phyloP scores from a whole-genome alignment of 2,888 invertebrate genomes.

The Lasiommata megera region DNA sequence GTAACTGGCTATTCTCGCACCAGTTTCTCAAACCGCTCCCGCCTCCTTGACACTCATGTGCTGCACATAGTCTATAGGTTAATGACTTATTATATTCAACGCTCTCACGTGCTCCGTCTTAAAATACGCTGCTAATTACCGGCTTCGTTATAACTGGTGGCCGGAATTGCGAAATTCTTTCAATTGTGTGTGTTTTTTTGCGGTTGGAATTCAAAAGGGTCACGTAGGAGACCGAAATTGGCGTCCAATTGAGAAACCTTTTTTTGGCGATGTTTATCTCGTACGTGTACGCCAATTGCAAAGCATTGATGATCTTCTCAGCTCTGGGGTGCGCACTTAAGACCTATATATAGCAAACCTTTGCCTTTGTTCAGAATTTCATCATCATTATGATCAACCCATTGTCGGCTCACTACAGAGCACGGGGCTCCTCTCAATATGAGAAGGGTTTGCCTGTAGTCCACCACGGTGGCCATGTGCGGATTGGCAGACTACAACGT shows the following conservation, averaged over 20 bases:
- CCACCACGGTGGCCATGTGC: too few species aligned
- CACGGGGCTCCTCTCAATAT: too few species aligned
- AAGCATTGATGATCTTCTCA: background rate
- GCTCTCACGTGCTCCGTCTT: constrained; percentile 29
- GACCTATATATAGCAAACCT: too few species aligned
- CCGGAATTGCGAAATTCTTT: constrained; percentile 22
- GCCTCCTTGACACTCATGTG: background rate
- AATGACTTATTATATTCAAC: constrained; percentile 28
- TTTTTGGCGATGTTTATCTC: background rate
- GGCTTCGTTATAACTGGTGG: constrained; percentile 19
- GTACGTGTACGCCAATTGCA: background rate
- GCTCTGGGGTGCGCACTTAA: too few species aligned
- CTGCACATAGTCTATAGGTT: constrained; percentile 19
- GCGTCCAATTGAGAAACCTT: background rate
- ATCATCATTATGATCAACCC: too few species aligned
- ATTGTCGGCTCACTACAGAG: too few species aligned
- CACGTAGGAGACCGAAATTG: constrained; percentile 5
- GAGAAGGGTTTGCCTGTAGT: too few species aligned
- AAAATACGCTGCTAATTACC: constrained; percentile 23
- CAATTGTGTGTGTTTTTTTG: constrained; percentile 21
- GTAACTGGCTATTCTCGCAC: too few species aligned
- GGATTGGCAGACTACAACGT: too few species aligned
- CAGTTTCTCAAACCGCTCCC: background rate
- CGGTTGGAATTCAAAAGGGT: background rate
- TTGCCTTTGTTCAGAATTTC: too few species aligned